A percentile compares a stretch with the other conserved stretches of the same genome.
phyloP scores from a whole-genome alignment of 23 tunicate genomes.

The Styela clava region DNA sequence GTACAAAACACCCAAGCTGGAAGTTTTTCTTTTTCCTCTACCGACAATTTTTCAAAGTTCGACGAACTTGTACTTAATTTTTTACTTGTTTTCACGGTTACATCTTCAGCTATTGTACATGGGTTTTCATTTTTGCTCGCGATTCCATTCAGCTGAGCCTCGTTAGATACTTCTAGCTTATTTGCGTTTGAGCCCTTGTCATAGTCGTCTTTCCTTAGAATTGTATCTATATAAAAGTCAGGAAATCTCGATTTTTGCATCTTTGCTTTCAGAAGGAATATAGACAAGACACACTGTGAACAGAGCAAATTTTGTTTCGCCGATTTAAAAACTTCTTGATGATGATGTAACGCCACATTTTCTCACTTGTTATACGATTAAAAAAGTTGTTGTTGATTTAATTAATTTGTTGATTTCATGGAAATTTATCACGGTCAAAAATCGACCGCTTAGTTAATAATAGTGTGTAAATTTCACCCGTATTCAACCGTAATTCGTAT shows the following conservation, averaged over 20 bases:
- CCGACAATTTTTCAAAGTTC: background rate
- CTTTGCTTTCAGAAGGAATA: too few species aligned
- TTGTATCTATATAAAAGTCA: background rate
- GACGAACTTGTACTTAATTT: background rate
- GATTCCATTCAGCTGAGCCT: too few species aligned
- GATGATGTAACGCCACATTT: too few species aligned
- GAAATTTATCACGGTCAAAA: background rate
- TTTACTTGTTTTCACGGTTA: background rate
- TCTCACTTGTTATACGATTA: background rate
- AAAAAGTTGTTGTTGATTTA: background rate
- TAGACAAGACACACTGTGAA: too few species aligned
- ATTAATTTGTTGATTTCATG: background rate
- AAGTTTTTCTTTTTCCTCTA: background rate
- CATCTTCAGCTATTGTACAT: background rate
- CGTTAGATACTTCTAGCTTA: background rate
- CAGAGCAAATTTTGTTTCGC: too few species aligned
- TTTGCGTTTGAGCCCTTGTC: background rate
- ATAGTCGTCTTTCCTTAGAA: background rate
- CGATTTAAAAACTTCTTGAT: too few species aligned
- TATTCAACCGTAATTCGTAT: too few species aligned
- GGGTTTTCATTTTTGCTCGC: background rate
- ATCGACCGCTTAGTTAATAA: too few species aligned
- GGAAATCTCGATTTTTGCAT: background rate
- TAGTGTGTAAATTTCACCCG: too few species aligned
- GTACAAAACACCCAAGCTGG: conserved; percentile 96